Evolutionary conservation across 2,797 vertebrate genomes (phyloP).

Genomic region (Anguilla anguilla): DNA sequence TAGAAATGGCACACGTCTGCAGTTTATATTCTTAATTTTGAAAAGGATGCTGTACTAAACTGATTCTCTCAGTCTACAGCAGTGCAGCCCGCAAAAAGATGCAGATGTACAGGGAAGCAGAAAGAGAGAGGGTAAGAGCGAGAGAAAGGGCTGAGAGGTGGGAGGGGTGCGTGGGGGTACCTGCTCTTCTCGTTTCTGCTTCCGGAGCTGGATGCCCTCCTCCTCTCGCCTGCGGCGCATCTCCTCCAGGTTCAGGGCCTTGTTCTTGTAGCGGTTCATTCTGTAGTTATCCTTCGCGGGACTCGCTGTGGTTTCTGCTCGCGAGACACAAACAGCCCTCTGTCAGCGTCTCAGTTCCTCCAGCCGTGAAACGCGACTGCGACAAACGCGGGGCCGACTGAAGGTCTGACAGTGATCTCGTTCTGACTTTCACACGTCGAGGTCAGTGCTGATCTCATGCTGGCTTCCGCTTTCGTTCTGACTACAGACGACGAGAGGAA

Average conservation of each 20-base stretch:
- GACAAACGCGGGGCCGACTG: not conserved
- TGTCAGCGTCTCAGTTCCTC: not conserved
- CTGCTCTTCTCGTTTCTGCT: slow-evolving; percentile 98
- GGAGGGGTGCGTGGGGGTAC: slow-evolving; percentile 57
- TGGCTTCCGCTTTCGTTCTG: not conserved
- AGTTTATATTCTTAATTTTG: too few relatives aligned
- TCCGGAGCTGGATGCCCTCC: slow-evolving; percentile 95
- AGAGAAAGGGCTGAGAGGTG: not conserved
- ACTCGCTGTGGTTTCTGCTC: slow-evolving; percentile 89
- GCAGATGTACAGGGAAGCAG: not conserved
- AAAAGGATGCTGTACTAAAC: not conserved
- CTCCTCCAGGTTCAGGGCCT: slow-evolving; percentile 95
- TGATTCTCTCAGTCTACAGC: not conserved
- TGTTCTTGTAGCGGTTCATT: slow-evolving; percentile 99
- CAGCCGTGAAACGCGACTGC: too few relatives aligned
- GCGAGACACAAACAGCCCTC: not conserved
- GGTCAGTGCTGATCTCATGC: not conserved
- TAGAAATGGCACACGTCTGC: not conserved
- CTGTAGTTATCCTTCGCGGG: slow-evolving; percentile 95
- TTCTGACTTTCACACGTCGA: not conserved
- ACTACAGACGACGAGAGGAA: not conserved
- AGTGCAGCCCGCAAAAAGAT: not conserved
- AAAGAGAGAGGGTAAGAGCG: not conserved
- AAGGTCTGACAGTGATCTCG: not conserved
- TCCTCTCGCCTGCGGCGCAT: slow-evolving; percentile 96